phyloP scores from a whole-genome alignment of 2,888 invertebrate genomes.

The Plusia festucae region DNA sequence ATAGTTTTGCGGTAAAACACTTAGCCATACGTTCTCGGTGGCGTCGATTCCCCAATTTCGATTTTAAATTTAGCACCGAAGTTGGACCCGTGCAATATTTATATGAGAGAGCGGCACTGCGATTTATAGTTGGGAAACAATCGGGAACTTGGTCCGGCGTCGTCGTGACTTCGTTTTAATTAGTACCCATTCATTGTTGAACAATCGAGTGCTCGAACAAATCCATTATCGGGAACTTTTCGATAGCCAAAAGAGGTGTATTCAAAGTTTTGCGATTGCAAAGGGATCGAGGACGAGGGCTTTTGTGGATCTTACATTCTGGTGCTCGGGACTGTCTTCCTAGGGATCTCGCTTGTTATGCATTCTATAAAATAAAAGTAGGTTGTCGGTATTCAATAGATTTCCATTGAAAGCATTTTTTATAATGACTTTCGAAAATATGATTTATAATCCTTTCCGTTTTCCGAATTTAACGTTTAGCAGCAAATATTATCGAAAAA shows the following conservation, averaged over 20 bases:
- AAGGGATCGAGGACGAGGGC: slow-evolving; percentile 72
- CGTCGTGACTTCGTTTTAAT: slow-evolving; percentile 89
- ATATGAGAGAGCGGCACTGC: slow-evolving; percentile 81
- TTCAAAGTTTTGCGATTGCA: slow-evolving; percentile 82
- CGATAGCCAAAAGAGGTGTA: slow-evolving; percentile 88
- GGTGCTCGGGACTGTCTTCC: slow-evolving; percentile 61
- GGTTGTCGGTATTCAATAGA: slow-evolving; percentile 53
- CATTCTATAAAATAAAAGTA: slow-evolving; percentile 62
- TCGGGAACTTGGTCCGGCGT: slow-evolving; percentile 84
- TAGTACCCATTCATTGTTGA: slow-evolving; percentile 89
- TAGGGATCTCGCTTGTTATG: slow-evolving; percentile 66
- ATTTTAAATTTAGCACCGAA: slow-evolving; percentile 87
- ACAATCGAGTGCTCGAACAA: slow-evolving; percentile 87
- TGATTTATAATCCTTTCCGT: slow-evolving; percentile 65
- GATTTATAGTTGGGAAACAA: slow-evolving; percentile 87
- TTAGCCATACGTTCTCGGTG: slow-evolving; percentile 63
- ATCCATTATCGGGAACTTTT: slow-evolving; percentile 89
- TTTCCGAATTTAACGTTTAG: slow-evolving; percentile 64
- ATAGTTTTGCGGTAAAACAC: slow-evolving; percentile 59
- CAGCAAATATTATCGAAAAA: slow-evolving; percentile 71
- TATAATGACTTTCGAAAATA: slow-evolving; percentile 43
- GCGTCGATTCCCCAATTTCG: slow-evolving; percentile 76
- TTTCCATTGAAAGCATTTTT: slow-evolving; percentile 47
- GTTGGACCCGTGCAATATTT: slow-evolving; percentile 83
- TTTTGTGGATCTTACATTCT: slow-evolving; percentile 73